These are phyloP conservation scores for Alouatta caraya DNA, from an alignment of 2,797 vertebrate genomes.

Conservation along the genomic window DNA sequence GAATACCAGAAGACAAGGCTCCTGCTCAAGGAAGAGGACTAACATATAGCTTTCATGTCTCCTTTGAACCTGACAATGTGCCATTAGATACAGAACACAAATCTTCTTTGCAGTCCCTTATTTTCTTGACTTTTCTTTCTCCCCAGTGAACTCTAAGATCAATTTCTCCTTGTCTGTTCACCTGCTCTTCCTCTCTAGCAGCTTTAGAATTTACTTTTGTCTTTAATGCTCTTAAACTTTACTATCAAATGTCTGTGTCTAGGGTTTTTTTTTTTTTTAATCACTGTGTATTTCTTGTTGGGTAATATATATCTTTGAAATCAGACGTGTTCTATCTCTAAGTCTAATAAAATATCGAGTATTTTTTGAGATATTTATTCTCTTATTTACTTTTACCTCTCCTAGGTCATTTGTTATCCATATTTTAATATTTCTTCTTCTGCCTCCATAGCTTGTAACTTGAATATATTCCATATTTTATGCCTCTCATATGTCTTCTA, in stretches of 20 bases:
- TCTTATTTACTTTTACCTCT: background rate
- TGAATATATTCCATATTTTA: background rate
- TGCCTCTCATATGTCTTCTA: background rate
- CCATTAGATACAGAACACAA: background rate
- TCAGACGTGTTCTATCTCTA: background rate
- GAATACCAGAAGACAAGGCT: background rate
- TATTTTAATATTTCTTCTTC: background rate
- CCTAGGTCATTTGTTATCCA: background rate
- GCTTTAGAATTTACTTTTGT: constrained; percentile 14
- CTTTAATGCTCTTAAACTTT: background rate
- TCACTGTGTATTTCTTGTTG: background rate
- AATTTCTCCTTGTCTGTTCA: background rate
- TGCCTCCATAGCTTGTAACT: background rate
- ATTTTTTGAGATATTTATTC: background rate
- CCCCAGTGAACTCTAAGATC: background rate
- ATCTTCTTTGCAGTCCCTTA: background rate
- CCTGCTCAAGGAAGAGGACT: background rate
- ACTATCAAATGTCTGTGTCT: background rate
- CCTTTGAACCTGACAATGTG: background rate
- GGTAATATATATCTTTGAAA: background rate
- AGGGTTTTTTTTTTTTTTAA: background rate
- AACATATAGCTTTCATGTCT: background rate
- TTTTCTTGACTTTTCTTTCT: background rate
- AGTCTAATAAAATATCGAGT: background rate
- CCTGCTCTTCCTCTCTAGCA: background rate